A percentile compares a stretch with the other conserved stretches of the same genome.
Evolutionary conservation across 2,888 invertebrate genomes (phyloP).

Genomic region (Andricus curvator): DNA sequence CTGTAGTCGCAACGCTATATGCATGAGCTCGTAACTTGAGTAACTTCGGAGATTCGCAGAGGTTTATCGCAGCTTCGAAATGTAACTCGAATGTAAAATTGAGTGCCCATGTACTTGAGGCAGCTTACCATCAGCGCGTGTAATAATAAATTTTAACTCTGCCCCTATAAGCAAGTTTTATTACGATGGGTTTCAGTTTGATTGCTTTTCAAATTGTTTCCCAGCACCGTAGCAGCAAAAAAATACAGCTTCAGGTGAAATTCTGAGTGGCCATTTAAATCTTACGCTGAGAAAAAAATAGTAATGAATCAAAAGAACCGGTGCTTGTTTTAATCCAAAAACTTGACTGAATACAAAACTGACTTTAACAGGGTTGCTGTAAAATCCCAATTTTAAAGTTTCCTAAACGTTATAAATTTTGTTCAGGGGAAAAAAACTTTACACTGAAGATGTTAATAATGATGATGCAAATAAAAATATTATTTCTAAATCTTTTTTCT

Average conservation of each 20-base stretch:
- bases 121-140: constrained; percentile 6
- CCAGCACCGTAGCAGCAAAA: not conserved
- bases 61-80: constrained; percentile 29
- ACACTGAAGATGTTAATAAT: no score
- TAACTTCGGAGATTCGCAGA: constrained; percentile 21
- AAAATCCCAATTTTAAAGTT: no score
- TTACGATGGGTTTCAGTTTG: constrained; percentile 11
- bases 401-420: no score
- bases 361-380: no score
- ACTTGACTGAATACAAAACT: no score
- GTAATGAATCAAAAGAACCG: no score
- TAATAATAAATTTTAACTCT: constrained; percentile 28
- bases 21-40: constrained; percentile 29
- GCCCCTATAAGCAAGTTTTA: constrained; percentile 8
- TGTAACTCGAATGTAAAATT: constrained; percentile 37
- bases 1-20: constrained; percentile 20
- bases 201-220: constrained; percentile 31
- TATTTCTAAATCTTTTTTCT: no score
- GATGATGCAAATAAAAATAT: no score
- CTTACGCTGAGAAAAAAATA: not conserved
- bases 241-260: not conserved
- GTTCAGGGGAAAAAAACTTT: no score
- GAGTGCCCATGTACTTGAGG: constrained; percentile 15
- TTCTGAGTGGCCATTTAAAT: not conserved
- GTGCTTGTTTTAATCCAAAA: no score